Evolutionary conservation across 2,888 invertebrate genomes (phyloP), one percentile per base, ranked within the genome.

Genomic region (Eupithecia vulgata): DNA sequence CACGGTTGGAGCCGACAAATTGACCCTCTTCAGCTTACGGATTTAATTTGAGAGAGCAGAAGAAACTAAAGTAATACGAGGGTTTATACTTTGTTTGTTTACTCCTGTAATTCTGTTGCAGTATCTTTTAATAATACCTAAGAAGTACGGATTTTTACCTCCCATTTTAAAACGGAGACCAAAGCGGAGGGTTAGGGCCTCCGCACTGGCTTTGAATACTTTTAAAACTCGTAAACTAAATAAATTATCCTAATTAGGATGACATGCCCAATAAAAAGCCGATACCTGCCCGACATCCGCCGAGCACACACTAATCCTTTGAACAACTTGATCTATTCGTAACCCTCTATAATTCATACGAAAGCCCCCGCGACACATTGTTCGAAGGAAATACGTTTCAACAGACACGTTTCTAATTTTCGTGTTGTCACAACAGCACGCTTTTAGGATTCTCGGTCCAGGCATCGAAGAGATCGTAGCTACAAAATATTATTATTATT

Each of bases 371-470:
- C 73, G 70, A 71, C 77, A 78, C 76, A 78, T 77, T 76, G 76
- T 75, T 76, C 76, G 81, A 84, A 84, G 83, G 82, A 81, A 84
- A 81, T 78, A 79, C 78, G 74, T 82, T 81, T 85, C 79, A 81
- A 81, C 81, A 82, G 76, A 81, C 81, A 81, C 83, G 81, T 85
- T 82, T 83, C 80, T 83, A 84, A 82, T 87, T 84, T 86, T 85
- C 84, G 80, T 86, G 84, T 83, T 85, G 84, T 83, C 83, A 84
- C 83, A 83, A 84, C 83, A 82, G 80, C 76, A 76, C 76, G 78
- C 83, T 86, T 89, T 88, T 87, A 85, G 87, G 85, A 83, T 71
- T 65, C 65, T 68, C 70, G 61, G 72, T 70, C 70, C 67, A 62
- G 73, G 73, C n/a, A 25, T 15, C 8, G 67, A 67, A 45, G 25